phyloP scores from a whole-genome alignment of 2,797 vertebrate genomes.

The Gymnocypris eckloni region DNA sequence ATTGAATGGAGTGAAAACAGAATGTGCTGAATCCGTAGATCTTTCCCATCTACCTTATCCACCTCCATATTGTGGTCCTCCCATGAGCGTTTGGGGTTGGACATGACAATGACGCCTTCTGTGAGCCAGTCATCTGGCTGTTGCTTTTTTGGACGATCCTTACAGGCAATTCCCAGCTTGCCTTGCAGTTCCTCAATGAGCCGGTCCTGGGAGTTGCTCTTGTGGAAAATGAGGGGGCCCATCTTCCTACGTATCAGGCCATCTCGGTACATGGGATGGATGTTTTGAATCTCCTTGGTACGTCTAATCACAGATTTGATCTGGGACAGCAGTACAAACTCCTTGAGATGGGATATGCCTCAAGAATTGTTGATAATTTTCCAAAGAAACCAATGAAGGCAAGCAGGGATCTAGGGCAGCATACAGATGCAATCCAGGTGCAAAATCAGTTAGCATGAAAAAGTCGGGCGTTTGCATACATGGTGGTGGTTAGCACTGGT shows the following conservation, averaged over 20 bases:
- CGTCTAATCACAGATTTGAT: constrained; percentile 96
- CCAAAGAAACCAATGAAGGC: neutral
- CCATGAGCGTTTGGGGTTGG: constrained; percentile 82
- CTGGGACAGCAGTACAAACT: constrained; percentile 72
- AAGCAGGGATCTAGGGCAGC: constrained; percentile 5
- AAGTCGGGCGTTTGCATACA: neutral
- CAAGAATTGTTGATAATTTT: neutral
- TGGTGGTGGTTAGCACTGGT: constrained; percentile 10
- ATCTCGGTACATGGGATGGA: constrained; percentile 94
- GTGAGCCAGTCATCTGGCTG: constrained; percentile 89
- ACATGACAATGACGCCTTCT: constrained; percentile 88
- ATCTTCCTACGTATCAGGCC: constrained; percentile 86
- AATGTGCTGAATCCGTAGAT: neutral
- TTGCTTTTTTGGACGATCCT: constrained; percentile 77
- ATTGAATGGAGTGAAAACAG: constrained; percentile 31
- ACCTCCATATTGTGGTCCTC: constrained; percentile 79
- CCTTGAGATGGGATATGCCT: constrained; percentile 21
- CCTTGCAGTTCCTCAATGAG: constrained; percentile 93
- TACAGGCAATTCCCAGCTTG: constrained; percentile 86
- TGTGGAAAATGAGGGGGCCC: constrained; percentile 90
- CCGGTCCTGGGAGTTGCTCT: constrained; percentile 89
- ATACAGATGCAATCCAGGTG: neutral
- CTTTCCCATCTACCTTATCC: constrained; percentile 88
- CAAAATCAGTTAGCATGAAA: constrained; percentile 18
- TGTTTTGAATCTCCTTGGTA: constrained; percentile 91